Percentiles rank a stretch among this genome's conserved stretches.
Evolutionary conservation across 2,888 invertebrate genomes (phyloP).

Genomic region (Andrena trimmerana): DNA sequence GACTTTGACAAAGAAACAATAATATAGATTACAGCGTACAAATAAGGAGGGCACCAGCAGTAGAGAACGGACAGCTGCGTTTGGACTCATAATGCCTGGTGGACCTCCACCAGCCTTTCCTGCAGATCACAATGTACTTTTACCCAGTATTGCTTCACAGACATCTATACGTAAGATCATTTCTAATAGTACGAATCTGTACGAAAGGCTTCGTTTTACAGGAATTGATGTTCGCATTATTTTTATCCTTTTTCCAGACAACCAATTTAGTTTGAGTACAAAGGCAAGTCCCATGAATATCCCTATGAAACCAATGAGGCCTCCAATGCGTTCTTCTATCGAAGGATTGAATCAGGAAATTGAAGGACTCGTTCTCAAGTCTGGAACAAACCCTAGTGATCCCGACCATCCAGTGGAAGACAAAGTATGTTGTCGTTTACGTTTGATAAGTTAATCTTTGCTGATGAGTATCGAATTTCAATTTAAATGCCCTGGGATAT

Average conservation of each 20-base stretch:
- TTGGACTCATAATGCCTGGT: constrained; percentile 84
- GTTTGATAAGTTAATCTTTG: background rate
- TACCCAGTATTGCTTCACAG: constrained; percentile 86
- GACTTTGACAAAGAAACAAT: constrained; percentile 1
- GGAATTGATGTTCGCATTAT: constrained; percentile 13
- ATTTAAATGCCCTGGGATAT: constrained; percentile 20
- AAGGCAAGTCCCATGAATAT: constrained; percentile 87
- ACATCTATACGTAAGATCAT: constrained; percentile 83
- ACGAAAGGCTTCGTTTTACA: constrained; percentile 16
- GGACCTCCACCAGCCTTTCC: constrained; percentile 86
- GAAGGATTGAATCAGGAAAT: constrained; percentile 96
- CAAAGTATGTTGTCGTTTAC: constrained; percentile 85
- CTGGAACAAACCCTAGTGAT: constrained; percentile 81
- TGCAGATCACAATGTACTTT: constrained; percentile 86
- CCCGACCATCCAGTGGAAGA: constrained; percentile 86
- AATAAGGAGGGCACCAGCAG: constrained; percentile 86
- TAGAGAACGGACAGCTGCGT: constrained; percentile 85
- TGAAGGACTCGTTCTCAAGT: constrained; percentile 90
- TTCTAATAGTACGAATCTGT: background rate
- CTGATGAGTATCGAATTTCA: background rate
- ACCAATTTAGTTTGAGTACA: constrained; percentile 84
- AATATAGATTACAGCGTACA: constrained; percentile 87
- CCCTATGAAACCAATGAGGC: constrained; percentile 87
- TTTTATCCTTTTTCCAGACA: constrained; percentile 75
- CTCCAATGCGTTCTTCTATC: constrained; percentile 93